Evolutionary conservation across 2,888 invertebrate genomes (phyloP).

Genomic region (Pogonocherus hispidulus): DNA sequence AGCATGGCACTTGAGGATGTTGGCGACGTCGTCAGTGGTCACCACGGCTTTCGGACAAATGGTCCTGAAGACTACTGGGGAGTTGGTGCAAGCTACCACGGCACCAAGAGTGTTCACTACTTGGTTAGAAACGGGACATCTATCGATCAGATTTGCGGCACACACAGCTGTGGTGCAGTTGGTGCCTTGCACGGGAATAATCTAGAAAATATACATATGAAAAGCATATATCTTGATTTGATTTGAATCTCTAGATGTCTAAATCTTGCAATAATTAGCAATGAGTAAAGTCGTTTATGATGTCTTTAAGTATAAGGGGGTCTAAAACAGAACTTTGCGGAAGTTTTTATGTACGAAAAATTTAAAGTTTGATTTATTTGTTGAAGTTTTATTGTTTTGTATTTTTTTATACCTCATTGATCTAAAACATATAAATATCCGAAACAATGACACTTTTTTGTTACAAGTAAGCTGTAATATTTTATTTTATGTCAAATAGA

Average conservation of each 20-base stretch:
- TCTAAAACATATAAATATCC: too few relatives aligned
- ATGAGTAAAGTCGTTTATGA: too few relatives aligned
- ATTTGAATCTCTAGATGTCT: too few relatives aligned
- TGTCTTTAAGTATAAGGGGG: background rate
- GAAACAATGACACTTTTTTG: too few relatives aligned
- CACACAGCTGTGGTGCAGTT: slow-evolving; percentile 25
- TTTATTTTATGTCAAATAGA: too few relatives aligned
- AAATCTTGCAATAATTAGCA: too few relatives aligned
- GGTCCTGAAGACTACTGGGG: slow-evolving; percentile 13
- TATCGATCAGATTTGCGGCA: slow-evolving; percentile 13
- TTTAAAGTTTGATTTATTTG: too few relatives aligned
- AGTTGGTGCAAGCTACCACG: slow-evolving; percentile 25
- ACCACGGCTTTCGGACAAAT: slow-evolving; percentile 31
- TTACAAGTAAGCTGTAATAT: too few relatives aligned
- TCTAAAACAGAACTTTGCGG: background rate
- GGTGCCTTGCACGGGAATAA: slow-evolving; percentile 14
- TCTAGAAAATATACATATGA: slow-evolving; percentile 4
- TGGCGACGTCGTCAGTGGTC: slow-evolving; percentile 11
- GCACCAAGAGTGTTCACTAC: slow-evolving; percentile 8
- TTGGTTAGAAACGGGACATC: slow-evolving; percentile 23
- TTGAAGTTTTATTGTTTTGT: too few relatives aligned
- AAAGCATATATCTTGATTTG: too few relatives aligned
- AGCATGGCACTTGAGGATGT: slow-evolving; percentile 15
- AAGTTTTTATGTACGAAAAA: too few relatives aligned
- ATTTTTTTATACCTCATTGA: too few relatives aligned